Evolutionary conservation across 2,797 vertebrate genomes (phyloP).

Genomic region (Anableps anableps): DNA sequence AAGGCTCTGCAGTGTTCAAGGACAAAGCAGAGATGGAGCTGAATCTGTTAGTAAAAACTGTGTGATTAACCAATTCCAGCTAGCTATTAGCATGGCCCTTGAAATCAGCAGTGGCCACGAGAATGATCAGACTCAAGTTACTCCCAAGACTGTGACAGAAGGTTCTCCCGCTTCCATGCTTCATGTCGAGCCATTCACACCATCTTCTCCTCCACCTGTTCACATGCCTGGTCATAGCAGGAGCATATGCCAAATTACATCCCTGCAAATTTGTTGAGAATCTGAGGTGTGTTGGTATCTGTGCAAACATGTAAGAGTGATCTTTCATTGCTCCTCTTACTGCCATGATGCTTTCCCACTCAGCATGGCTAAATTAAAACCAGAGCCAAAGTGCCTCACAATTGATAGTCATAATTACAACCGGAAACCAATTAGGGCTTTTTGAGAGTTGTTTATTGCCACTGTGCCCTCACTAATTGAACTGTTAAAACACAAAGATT

Average conservation of each 20-base stretch:
- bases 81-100: conserved; percentile 50
- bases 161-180: conserved; percentile 46
- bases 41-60: conserved; percentile 55
- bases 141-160: conserved; percentile 66
- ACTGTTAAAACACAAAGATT: conserved; percentile 70
- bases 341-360: conserved; percentile 36
- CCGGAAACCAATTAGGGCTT: conserved; percentile 77
- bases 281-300: conserved; percentile 30
- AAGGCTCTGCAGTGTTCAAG: conserved; percentile 39
- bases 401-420: conserved; percentile 80
- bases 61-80: conserved; percentile 55
- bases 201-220: conserved; percentile 76
- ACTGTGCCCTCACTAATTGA: conserved; percentile 71
- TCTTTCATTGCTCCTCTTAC: conserved; percentile 22
- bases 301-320: not conserved
- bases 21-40: conserved; percentile 36
- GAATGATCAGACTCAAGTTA: conserved; percentile 53
- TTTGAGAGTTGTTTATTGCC: conserved; percentile 74
- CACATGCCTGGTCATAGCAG: conserved; percentile 60
- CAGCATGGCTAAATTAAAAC: conserved; percentile 63
- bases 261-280: conserved; percentile 75
- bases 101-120: conserved; percentile 42
- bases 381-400: conserved; percentile 54
- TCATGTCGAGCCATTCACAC: conserved; percentile 60
- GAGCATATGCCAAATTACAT: conserved; percentile 79